These are phyloP conservation scores for Choloepus didactylus DNA, from an alignment of 2,797 vertebrate species.

Conservation along the genomic window DNA sequence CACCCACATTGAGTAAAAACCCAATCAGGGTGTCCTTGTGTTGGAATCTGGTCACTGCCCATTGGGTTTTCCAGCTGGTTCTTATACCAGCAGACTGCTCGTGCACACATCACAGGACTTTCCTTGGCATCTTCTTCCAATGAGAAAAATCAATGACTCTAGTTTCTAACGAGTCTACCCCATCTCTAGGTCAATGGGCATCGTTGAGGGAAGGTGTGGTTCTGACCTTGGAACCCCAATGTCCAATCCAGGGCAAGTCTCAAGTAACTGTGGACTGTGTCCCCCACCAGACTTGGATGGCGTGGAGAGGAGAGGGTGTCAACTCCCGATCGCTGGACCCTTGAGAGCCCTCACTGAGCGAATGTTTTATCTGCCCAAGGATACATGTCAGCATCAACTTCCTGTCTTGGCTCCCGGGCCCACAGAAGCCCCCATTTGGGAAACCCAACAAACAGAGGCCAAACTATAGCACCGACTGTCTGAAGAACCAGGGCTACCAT, in stretches of 20 bases:
- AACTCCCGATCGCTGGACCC: background rate
- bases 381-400: accelerated
- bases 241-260: background rate
- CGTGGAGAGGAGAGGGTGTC: too few relatives aligned
- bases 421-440: background rate
- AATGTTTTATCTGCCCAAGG: background rate
- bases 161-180: background rate
- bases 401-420: background rate
- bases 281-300: too few relatives aligned
- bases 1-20: too few relatives aligned
- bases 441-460: background rate
- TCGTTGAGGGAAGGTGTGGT: background rate
- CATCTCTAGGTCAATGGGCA: background rate
- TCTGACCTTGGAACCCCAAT: background rate
- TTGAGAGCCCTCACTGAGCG: too few relatives aligned
- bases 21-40: too few relatives aligned
- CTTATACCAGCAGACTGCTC: background rate
- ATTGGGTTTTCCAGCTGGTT: background rate
- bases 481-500: accelerated
- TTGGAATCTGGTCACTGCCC: too few relatives aligned
- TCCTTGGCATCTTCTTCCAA: background rate
- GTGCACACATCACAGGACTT: background rate
- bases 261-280: too few relatives aligned
- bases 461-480: background rate
- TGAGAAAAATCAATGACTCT: background rate